Evolutionary conservation across 2,113 vertebrate genomes (phyloP).

Genomic region (Poeciliopsis retropinna): DNA sequence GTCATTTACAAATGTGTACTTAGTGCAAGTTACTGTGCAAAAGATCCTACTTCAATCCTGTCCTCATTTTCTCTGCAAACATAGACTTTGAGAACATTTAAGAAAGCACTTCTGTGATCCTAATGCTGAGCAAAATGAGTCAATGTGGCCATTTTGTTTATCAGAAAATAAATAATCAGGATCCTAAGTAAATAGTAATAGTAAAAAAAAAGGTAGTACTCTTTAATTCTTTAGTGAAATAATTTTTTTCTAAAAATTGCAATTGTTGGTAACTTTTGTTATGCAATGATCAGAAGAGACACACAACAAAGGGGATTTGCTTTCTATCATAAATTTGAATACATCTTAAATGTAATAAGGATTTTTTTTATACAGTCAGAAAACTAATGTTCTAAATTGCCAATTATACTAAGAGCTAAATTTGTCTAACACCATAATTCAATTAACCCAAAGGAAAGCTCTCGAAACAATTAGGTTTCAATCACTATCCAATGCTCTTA

Average conservation of each 20-base stretch:
- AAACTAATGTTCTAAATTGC: not conserved
- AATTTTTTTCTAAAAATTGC: not conserved
- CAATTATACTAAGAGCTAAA: conserved; percentile 8
- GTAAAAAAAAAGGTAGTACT: not conserved
- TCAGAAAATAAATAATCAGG: not conserved
- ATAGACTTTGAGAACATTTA: not conserved
- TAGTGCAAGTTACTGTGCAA: not conserved
- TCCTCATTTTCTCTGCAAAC: not conserved
- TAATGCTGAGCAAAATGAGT: not conserved
- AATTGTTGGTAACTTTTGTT: not conserved
- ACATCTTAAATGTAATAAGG: not conserved
- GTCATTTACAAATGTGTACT: not conserved
- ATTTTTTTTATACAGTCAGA: conserved; percentile 1
- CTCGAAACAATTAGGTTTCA: conserved; percentile 5
- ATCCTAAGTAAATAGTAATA: not conserved
- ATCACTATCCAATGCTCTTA: conserved; percentile 4
- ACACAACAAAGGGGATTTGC: not conserved
- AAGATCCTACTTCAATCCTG: not conserved
- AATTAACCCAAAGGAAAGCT: conserved; percentile 9
- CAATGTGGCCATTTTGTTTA: not conserved
- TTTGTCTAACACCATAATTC: conserved; percentile 7
- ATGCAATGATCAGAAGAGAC: not conserved
- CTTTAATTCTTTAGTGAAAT: conserved; percentile 3
- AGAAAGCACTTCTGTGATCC: not conserved
- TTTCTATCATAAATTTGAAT: not conserved